These are phyloP conservation scores for Coendou prehensilis DNA, from an alignment of 2,797 vertebrate species.

Conservation along the genomic window DNA sequence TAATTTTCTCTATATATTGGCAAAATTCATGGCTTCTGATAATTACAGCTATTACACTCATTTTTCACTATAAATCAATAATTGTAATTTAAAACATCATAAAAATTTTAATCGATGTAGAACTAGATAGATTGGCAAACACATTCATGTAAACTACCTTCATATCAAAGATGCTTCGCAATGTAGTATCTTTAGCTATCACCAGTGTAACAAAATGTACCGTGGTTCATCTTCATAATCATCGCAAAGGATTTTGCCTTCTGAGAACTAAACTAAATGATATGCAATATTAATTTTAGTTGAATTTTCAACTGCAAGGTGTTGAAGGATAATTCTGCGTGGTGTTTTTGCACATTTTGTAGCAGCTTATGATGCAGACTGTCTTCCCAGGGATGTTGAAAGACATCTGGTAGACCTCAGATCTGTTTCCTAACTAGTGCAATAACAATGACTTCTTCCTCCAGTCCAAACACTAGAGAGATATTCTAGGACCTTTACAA, in stretches of 20 bases:
- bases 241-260: background rate
- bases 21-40: slow-evolving; percentile 1
- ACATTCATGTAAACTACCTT: background rate
- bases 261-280: slow-evolving; percentile 7
- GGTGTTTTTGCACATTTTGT: background rate
- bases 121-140: background rate
- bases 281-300: background rate
- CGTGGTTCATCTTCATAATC: background rate
- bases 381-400: background rate
- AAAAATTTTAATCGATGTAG: slow-evolving; percentile 15
- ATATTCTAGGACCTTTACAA: background rate
- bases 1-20: background rate
- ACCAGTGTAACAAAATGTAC: background rate
- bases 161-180: slow-evolving; percentile 46
- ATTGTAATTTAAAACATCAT: background rate
- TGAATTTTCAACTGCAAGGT: background rate
- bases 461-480: background rate
- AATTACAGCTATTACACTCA: background rate
- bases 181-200: background rate
- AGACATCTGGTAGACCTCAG: background rate
- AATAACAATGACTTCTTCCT: slow-evolving; percentile 19
- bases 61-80: background rate
- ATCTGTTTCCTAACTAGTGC: slow-evolving; percentile 2
- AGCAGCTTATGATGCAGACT: background rate
- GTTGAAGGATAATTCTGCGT: background rate